Evolutionary conservation across 37 sponge, comb jelly and placozoan genomes (phyloP), one percentile per base, ranked within the genome.

Genomic region (Eunapius fragilis): DNA sequence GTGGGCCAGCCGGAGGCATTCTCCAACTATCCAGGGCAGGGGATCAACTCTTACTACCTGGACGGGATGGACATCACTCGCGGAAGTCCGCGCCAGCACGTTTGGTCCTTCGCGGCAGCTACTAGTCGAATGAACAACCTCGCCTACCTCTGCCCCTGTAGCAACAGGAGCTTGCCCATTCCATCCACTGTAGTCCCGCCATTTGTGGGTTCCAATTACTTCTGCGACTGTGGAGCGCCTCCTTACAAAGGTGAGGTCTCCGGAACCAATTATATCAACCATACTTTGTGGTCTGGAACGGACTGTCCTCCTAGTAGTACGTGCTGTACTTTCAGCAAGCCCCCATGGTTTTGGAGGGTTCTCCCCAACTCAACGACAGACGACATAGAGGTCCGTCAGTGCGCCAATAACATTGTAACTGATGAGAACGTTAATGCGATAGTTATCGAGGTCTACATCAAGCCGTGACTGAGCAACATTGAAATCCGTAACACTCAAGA

Each of bases 61-160:
- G 86, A 86, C 79, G 86, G 86, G 4, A 49, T 86, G 31, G 69
- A 72, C 68, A 22, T 86, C 14, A 79, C 80, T 13, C 71, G 79
- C 37, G 79, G 79, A 6, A 70, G 24, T 28, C 86, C 86, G 30
- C 79, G 80, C 3, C 78, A 70, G 25, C 86, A 78, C 71, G 45
- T 86, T 6, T 86, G 86, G 86, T 67, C 79, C 2, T 86, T 78
- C 50, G 38, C 69, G 22, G 14, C 58, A 17, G 58, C 58, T 2
- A 58, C 58, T 58, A 58, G 58, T 58, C 7, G 17, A 58, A 58
- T 58, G 58, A 58, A 4, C 7, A 11, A 4, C 22, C 14, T 58
- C 2, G 22, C 1, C 2, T 13, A 58, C 14, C 58, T 58, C 2
- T 58, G 58, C 22, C 58, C 58, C 2, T 58, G 58, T 19, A 58